phyloP scores from a whole-genome alignment of 1,140 invertebrate genomes.

The Tetraneura akinire region DNA sequence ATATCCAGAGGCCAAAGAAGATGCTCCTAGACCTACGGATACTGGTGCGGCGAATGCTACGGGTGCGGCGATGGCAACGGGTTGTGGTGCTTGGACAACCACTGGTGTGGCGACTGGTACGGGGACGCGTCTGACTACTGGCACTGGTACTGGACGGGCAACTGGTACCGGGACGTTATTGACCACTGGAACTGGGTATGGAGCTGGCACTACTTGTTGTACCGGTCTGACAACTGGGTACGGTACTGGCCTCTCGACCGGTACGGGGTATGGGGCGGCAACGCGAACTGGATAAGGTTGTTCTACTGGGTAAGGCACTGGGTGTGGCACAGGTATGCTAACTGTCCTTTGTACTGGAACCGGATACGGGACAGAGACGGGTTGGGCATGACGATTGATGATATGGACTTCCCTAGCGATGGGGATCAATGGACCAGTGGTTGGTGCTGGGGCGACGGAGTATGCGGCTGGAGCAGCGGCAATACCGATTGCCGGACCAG shows the following conservation, averaged over 20 bases:
- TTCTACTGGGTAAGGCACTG: conserved; percentile 50
- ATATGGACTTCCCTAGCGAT: conserved; percentile 38
- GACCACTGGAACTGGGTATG: conserved; percentile 41
- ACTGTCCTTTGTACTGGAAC: conserved; percentile 38
- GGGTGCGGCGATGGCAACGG: conserved; percentile 4
- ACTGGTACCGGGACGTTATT: conserved; percentile 50
- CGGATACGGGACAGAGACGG: conserved; percentile 47
- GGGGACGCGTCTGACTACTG: conserved; percentile 31
- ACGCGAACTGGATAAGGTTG: conserved; percentile 48
- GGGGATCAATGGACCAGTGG: conserved; percentile 15
- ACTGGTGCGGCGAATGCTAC: not conserved
- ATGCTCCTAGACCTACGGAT: not conserved
- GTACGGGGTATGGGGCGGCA: conserved; percentile 43
- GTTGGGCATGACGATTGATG: conserved; percentile 46
- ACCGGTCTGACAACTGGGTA: conserved; percentile 42
- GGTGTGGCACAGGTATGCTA: conserved; percentile 50
- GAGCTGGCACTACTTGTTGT: conserved; percentile 12
- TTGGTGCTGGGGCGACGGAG: too few relatives aligned
- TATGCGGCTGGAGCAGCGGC: not conserved
- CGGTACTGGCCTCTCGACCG: conserved; percentile 49
- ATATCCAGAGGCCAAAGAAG: not conserved
- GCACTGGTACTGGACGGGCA: conserved; percentile 43
- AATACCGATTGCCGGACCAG: too few relatives aligned
- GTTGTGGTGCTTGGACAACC: conserved; percentile 24
- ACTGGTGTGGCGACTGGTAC: conserved; percentile 39